Evolutionary conservation across 2,888 invertebrate genomes (phyloP).

Genomic region (Boloria euphrosyne): DNA sequence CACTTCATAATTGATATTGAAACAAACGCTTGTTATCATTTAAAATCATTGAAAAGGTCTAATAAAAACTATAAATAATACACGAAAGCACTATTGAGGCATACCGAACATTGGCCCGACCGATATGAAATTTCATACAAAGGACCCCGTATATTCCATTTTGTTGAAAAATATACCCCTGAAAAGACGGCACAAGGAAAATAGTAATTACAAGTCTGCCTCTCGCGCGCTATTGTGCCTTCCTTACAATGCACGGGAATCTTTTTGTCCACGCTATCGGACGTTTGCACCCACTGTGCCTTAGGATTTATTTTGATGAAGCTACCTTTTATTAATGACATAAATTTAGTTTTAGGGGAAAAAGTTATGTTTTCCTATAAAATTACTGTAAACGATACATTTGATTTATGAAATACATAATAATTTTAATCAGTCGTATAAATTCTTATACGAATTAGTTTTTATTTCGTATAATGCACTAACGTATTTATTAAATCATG

Average conservation of each 20-base stretch:
- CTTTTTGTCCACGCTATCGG: constrained; percentile 80
- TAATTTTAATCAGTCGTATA: constrained; percentile 8
- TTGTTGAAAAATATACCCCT: constrained; percentile 74
- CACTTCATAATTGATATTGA: background rate
- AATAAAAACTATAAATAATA: constrained; percentile 34
- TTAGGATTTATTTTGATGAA: constrained; percentile 61
- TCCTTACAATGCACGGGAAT: constrained; percentile 73
- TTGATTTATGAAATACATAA: constrained; percentile 13
- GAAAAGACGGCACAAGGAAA: constrained; percentile 76
- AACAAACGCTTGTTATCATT: background rate
- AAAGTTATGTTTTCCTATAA: constrained; percentile 1
- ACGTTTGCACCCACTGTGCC: constrained; percentile 73
- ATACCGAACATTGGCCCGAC: constrained; percentile 42
- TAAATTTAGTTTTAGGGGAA: constrained; percentile 17
- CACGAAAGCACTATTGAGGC: constrained; percentile 39
- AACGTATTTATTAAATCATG: constrained; percentile 15
- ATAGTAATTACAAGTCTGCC: constrained; percentile 81
- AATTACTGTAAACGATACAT: constrained; percentile 6
- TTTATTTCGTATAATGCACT: constrained; percentile 8
- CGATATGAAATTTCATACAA: constrained; percentile 63
- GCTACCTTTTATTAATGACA: constrained; percentile 41
- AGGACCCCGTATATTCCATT: constrained; percentile 66
- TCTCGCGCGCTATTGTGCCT: constrained; percentile 66
- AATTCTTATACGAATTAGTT: constrained; percentile 10
- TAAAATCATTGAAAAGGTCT: constrained; percentile 14